phyloP scores from a whole-genome alignment of 2,797 vertebrate genomes.

The Adrianichthys oophorus region DNA sequence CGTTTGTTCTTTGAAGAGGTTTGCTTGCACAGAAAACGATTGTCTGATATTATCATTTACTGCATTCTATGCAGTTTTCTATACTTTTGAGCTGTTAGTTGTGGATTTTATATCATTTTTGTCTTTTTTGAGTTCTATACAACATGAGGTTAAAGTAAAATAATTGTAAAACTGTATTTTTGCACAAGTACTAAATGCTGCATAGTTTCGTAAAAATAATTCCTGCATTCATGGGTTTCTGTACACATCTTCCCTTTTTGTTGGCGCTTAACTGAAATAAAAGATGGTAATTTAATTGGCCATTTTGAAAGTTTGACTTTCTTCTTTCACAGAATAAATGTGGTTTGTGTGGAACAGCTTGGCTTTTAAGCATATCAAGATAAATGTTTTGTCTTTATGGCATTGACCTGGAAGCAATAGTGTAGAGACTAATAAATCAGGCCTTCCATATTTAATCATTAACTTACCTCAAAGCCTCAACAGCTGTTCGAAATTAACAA shows the following conservation, averaged over 20 bases:
- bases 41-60: too few species aligned
- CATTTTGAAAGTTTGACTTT: conserved; percentile 70
- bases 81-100: not conserved
- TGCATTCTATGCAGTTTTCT: not conserved
- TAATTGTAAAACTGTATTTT: not conserved
- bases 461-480: conserved; percentile 96
- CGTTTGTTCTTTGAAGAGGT: conserved; percentile 16
- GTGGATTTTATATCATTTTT: not conserved
- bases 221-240: conserved; percentile 17
- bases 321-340: conserved; percentile 83
- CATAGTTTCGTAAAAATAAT: conserved; percentile 6
- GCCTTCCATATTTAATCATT: conserved; percentile 99
- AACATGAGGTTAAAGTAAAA: not conserved
- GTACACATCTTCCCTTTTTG: conserved; percentile 37
- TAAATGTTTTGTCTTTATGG: conserved; percentile 98
- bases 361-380: conserved; percentile 97
- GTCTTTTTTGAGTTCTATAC: not conserved
- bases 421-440: conserved; percentile 99
- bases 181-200: conserved; percentile 3
- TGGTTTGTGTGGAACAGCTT: conserved; percentile 87
- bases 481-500: conserved; percentile 99
- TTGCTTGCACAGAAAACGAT: not conserved
- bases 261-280: conserved; percentile 59
- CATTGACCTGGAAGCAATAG: conserved; percentile 98
- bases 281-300: conserved; percentile 65